A percentile compares a stretch with the other conserved stretches of the same genome.
Conservation (phyloP, 2,113 vertebrate species). For the Ornithorhynchus anatinus region DNA sequence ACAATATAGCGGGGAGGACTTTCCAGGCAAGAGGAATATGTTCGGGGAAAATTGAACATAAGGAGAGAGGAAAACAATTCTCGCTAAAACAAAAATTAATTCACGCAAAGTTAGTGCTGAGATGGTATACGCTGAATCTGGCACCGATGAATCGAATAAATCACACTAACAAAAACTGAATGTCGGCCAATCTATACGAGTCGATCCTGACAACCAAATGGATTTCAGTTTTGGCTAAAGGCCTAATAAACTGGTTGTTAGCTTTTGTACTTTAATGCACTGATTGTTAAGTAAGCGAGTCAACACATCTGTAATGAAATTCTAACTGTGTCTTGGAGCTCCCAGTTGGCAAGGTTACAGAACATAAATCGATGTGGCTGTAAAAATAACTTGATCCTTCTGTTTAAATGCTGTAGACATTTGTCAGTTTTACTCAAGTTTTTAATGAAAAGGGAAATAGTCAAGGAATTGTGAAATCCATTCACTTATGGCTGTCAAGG, state of each 20-base stretch:
- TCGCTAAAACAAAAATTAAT: conserved; percentile 24
- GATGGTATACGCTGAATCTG: conserved; percentile 24
- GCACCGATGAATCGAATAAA: conserved; percentile 38
- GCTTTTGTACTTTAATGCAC: conserved; percentile 49
- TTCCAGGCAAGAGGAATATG: no score
- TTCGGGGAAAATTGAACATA: background rate
- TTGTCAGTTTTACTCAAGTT: conserved; percentile 15
- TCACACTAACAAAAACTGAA: conserved; percentile 41
- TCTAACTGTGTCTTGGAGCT: conserved; percentile 7
- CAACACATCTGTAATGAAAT: background rate
- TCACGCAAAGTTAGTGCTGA: conserved; percentile 25
- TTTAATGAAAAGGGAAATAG: conserved; percentile 38
- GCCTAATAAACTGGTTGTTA: conserved; percentile 46
- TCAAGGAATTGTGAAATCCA: conserved; percentile 21
- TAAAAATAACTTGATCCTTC: background rate
- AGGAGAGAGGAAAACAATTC: background rate
- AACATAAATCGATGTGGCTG: conserved; percentile 10
- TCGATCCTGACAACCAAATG: conserved; percentile 27
- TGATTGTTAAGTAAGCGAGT: conserved; percentile 51
- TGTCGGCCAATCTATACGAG: conserved; percentile 30
- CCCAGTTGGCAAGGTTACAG: background rate
- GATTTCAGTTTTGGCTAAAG: conserved; percentile 41
- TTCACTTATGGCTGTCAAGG: conserved; percentile 6
- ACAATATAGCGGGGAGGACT: no score
- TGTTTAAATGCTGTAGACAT: background rate